Conservation (phyloP, 2,797 vertebrate species). For the Microctenopoma stevenorrisi region DNA sequence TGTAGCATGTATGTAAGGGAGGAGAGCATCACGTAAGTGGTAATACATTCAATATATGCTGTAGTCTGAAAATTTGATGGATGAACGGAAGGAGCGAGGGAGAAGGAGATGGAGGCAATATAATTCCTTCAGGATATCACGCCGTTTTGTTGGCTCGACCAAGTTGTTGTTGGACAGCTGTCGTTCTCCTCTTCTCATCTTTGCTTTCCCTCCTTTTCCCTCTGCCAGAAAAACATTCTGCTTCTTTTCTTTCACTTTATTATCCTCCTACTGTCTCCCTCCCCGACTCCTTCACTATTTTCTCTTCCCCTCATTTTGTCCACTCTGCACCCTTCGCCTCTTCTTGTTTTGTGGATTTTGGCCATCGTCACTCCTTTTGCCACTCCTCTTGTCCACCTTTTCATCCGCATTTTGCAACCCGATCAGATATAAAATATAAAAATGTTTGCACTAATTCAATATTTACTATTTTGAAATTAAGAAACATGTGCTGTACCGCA, state of each 20-base stretch:
- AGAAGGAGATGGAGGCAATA: slow-evolving; percentile 52
- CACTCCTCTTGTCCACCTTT: not conserved
- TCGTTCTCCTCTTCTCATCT: slow-evolving; percentile 63
- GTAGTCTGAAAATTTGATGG: slow-evolving; percentile 56
- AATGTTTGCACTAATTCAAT: slow-evolving; percentile 15
- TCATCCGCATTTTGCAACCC: not conserved
- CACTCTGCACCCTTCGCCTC: slow-evolving; percentile 3
- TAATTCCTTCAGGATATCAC: slow-evolving; percentile 56
- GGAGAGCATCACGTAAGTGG: slow-evolving; percentile 5
- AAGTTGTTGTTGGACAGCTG: slow-evolving; percentile 75
- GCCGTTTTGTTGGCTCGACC: slow-evolving; percentile 53
- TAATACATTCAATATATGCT: slow-evolving; percentile 29
- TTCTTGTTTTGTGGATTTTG: not conserved
- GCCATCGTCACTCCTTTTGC: not conserved
- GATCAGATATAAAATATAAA: not conserved
- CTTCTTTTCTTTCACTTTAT: slow-evolving; percentile 71
- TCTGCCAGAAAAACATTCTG: slow-evolving; percentile 52
- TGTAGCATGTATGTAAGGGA: not conserved
- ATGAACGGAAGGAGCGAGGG: slow-evolving; percentile 54
- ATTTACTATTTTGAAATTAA: not conserved
- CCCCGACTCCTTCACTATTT: slow-evolving; percentile 40
- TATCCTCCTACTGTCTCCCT: slow-evolving; percentile 38
- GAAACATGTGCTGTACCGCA: not conserved
- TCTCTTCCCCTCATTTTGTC: slow-evolving; percentile 26
- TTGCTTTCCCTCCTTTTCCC: slow-evolving; percentile 45